Evolutionary conservation across 2,113 vertebrate species (phyloP), one percentile per base, ranked within the genome.

Genomic region (Saguinus imperator): DNA sequence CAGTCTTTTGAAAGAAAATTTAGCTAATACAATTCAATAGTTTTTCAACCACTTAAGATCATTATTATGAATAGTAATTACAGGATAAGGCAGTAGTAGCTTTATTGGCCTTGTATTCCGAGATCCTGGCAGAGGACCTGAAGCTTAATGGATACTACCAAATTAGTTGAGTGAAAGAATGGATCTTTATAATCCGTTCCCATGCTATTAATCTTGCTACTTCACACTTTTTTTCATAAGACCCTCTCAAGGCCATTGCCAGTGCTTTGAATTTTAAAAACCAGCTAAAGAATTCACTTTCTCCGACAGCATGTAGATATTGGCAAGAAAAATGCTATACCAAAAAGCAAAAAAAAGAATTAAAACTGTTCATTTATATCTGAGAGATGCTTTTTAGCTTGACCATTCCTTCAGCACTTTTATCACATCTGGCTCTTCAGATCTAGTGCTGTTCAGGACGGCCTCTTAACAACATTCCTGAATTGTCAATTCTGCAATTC

Each of bases 401-500:
- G 29, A 43, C 3, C 0, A 5, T 82, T 88, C 48, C 55, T 93
- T 93, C 43, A 10, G 40, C 14, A 14, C 81, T 50, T 82, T 35
- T 25, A 8, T 27, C 40, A 77, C 12, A 58, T 70, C 80, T 14
- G 87, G 17, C 35, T 88, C 40, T 1, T 79, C 70, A 84, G 55
- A 57, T 79, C 68, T 61, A 40, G 48, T 1, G 1, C 58, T 48
- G 8, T 8, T 90, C 29, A 72, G 35, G 11, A 73, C 32, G 58
- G 37, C 25, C 70, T 94, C 72, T n/a, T 79, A 50, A 87, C 17
- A 81, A 37, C 10, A 25, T 88, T 86, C 50, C n/a, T 1, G 12
- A 82, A 86, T n/a, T 64, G 35, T 91, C 77, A 81, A n/a, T 86
- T 91, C 66, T 96, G 66, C 55, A 93, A 86, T 58, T 79, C 40